Conservation (phyloP, 1,140 invertebrate genomes). For the Asbolus verrucosus region DNA sequence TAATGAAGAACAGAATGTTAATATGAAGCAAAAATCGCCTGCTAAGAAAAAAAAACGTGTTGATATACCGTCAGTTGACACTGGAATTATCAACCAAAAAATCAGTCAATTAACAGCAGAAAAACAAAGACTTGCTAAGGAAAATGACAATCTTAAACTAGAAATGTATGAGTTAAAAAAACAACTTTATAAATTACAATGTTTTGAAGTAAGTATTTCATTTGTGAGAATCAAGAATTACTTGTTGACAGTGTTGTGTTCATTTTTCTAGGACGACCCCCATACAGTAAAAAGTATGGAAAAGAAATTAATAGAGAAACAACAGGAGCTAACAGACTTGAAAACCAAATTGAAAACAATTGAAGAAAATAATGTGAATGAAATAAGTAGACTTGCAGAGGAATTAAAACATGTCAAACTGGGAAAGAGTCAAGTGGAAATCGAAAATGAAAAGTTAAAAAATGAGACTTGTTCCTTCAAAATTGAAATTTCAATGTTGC, state of each 20-base stretch:
- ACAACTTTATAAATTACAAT: background rate
- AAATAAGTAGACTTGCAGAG: background rate
- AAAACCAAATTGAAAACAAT: too few species aligned
- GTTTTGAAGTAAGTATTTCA: background rate
- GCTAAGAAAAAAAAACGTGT: background rate
- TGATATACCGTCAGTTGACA: background rate
- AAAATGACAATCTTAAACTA: background rate
- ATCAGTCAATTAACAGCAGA: slow-evolving; percentile 1
- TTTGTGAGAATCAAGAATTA: too few species aligned
- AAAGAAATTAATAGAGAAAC: too few species aligned
- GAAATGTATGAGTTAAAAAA: slow-evolving; percentile 24
- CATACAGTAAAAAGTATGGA: too few species aligned
- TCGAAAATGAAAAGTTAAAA: slow-evolving; percentile 8
- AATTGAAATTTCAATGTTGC: slow-evolving; percentile 2
- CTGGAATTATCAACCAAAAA: background rate
- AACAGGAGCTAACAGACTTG: too few species aligned
- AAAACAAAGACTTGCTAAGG: slow-evolving; percentile 3
- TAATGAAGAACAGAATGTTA: background rate
- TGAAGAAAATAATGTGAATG: background rate
- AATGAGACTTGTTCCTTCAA: background rate
- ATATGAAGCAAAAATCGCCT: background rate
- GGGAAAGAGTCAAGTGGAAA: background rate
- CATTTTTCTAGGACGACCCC: too few species aligned
- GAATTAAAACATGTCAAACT: background rate
- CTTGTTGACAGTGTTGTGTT: too few species aligned